Base-by-base conservation (phyloP, 2,888 invertebrate species). In the Parapristionchus giblindavisi region DNA sequence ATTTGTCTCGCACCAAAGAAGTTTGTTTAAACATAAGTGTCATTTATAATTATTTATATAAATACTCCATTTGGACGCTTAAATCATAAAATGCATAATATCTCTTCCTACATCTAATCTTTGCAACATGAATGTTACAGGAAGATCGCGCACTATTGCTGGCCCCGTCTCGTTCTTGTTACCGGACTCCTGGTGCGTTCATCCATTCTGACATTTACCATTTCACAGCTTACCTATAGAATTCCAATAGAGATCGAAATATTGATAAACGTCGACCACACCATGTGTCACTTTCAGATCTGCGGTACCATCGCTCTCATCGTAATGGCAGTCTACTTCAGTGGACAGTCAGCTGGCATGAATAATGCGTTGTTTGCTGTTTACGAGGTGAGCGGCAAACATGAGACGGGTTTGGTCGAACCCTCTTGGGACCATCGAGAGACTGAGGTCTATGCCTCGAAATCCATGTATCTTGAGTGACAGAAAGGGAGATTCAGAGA, bases 301-400 rank as follows among this genome's bases (percentile, higher is more conserved):
- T 80, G 80, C 78, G 76, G 79, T 0, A 24, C 79, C 11, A 75
- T 81, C 21, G 75, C 77, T 3, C 24, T 76, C 40, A 75, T 80
- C 40, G 70, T 85, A 43, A 77, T 83, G 78, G 34, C 77, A 66
- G 63, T 73, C 58, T 85, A 83, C 75, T 85, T 85, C 54, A 74
- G 77, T 21, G 81, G 83, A 27, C 80, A 78, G 14, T 76, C 78
- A 3, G 36, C 58, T n/a, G 65, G 76, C 14, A 84, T 85, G 71
- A 85, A 84, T 77, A 68, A 77, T 21, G 78, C 77, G 24, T 34
- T 83, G 52, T 78, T 85, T 70, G n/a, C 66, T 11, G 61, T 80
- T 34, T 81, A 79, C 71, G 79, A 83, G 77, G 84, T 84, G n/a
- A n/a, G n/a, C n/a, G n/a, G n/a, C n/a, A n/a, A n/a, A n/a, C n/a